Evolutionary conservation across 2,888 invertebrate genomes (phyloP).

Genomic region (Drosophila subquinaria): DNA sequence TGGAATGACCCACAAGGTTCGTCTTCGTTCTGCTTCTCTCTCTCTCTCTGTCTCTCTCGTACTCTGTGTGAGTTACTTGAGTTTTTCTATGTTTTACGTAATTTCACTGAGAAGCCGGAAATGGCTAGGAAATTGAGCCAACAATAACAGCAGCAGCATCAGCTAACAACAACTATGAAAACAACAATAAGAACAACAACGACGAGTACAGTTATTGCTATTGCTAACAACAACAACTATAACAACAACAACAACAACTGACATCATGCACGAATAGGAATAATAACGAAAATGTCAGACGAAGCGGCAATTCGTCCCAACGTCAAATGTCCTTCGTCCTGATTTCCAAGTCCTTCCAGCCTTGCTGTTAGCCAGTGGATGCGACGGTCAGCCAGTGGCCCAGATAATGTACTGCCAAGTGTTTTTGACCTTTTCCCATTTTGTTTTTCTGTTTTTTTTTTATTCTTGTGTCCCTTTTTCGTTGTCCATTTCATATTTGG

Average conservation of each 20-base stretch:
- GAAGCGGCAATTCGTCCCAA: constrained; percentile 65
- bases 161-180: constrained; percentile 10
- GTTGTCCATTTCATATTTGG: constrained; percentile 55
- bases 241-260: constrained; percentile 39
- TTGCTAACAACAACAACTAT: background rate
- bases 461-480: constrained; percentile 35
- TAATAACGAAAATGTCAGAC: constrained; percentile 77
- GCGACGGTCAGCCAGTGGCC: constrained; percentile 67
- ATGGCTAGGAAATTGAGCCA: constrained; percentile 81
- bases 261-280: constrained; percentile 76
- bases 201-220: constrained; percentile 9
- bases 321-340: constrained; percentile 17
- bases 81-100: constrained; percentile 80
- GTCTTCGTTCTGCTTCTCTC: constrained; percentile 34
- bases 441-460: constrained; percentile 2
- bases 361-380: constrained; percentile 39
- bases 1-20: constrained; percentile 80
- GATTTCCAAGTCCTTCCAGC: constrained; percentile 7
- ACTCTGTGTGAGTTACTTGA: constrained; percentile 54
- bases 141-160: constrained; percentile 70
- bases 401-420: constrained; percentile 80
- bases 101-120: constrained; percentile 73
- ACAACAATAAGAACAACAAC: constrained; percentile 17
- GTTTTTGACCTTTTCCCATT: constrained; percentile 72
- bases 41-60: too few species aligned